These are phyloP conservation scores for Eurystomus gularis DNA, from an alignment of 2,113 vertebrate species.

Conservation along the genomic window DNA sequence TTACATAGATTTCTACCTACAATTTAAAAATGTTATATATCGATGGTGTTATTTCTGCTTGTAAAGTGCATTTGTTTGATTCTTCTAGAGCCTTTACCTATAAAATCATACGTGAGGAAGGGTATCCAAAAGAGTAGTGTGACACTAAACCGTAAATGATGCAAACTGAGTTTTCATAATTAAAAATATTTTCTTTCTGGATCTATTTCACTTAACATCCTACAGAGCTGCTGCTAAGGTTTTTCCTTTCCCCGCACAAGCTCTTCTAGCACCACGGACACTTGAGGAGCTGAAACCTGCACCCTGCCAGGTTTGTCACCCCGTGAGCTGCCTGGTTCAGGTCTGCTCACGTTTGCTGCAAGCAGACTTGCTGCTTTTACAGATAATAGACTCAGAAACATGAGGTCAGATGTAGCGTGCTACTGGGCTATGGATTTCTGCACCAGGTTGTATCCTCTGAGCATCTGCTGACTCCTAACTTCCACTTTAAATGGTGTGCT, in stretches of 20 bases:
- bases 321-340: background rate
- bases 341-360: fast-evolving
- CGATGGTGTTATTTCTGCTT: background rate
- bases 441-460: background rate
- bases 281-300: background rate
- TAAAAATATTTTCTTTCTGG: background rate
- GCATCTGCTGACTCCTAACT: background rate
- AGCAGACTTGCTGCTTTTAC: background rate
- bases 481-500: background rate
- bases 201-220: background rate
- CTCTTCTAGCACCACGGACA: background rate
- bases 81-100: background rate
- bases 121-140: background rate
- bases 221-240: background rate
- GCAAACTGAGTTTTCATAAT: background rate
- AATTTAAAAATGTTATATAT: background rate
- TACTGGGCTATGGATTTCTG: background rate
- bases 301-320: background rate
- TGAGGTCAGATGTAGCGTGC: background rate
- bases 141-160: background rate
- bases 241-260: background rate
- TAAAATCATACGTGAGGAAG: background rate
- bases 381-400: background rate
- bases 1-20: background rate
- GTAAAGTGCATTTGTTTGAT: background rate